phyloP scores from a whole-genome alignment of 2,797 vertebrate genomes.

The Fundulus diaphanus region DNA sequence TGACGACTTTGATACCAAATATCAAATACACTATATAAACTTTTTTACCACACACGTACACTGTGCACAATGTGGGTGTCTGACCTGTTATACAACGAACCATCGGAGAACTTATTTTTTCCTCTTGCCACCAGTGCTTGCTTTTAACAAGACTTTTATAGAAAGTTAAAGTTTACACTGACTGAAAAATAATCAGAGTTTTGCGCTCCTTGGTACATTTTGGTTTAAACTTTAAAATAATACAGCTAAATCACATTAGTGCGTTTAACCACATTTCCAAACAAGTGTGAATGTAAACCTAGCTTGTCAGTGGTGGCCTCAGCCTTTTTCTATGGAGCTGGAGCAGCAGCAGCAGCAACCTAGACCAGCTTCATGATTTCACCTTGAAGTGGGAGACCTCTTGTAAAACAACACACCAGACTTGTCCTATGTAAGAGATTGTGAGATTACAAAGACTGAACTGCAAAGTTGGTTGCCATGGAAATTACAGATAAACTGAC shows the following conservation, averaged over 20 bases:
- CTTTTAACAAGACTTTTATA: background rate
- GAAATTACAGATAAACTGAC: too few relatives aligned
- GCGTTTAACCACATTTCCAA: background rate
- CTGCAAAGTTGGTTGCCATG: too few relatives aligned
- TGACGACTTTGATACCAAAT: background rate
- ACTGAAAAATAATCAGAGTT: background rate
- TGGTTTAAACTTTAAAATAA: background rate
- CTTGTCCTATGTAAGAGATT: too few relatives aligned
- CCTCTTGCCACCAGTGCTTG: background rate
- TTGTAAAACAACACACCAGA: too few relatives aligned
- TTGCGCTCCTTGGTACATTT: background rate
- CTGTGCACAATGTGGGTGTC: background rate
- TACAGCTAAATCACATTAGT: background rate
- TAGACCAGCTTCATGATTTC: too few relatives aligned
- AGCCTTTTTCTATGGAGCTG: background rate
- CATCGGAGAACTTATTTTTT: background rate
- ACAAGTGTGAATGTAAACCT: background rate
- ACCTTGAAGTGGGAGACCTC: too few relatives aligned
- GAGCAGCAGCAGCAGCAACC: background rate
- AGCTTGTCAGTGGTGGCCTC: background rate
- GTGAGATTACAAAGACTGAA: too few relatives aligned
- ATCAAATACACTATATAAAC: background rate
- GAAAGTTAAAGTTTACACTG: background rate
- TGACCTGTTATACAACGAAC: background rate
- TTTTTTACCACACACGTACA: background rate